phyloP scores from a whole-genome alignment of 2,888 invertebrate species.

The Drosophila pseudotakahashii region DNA sequence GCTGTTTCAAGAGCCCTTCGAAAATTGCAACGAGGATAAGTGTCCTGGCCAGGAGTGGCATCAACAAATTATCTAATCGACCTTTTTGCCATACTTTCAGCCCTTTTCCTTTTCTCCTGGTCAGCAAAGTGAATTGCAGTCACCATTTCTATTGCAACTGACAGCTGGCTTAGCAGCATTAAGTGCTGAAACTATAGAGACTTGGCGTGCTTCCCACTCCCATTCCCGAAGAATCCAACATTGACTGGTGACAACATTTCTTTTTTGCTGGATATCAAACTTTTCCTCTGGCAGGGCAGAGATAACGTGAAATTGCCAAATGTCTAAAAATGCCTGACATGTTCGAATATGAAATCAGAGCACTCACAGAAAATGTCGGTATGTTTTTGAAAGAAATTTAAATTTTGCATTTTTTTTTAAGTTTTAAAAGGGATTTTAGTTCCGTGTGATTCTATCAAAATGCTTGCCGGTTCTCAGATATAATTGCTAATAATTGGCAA shows the following conservation, averaged over 20 bases:
- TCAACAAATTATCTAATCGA: constrained; percentile 45
- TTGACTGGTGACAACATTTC: constrained; percentile 12
- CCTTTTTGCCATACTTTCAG: background rate
- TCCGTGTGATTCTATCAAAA: no score
- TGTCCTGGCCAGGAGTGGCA: constrained; percentile 15
- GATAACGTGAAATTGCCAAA: constrained; percentile 56
- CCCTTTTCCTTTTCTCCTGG: background rate
- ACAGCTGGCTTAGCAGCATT: constrained; percentile 46
- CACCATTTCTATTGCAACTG: constrained; percentile 17
- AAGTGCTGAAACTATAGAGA: constrained; percentile 35
- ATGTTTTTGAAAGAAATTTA: no score
- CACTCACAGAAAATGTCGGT: background rate
- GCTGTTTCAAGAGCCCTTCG: background rate
- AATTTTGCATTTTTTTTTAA: no score
- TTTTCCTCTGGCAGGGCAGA: constrained; percentile 23
- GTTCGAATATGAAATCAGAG: constrained; percentile 40
- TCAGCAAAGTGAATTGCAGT: constrained; percentile 20
- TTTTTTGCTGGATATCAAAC: constrained; percentile 8
- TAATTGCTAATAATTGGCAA: no score
- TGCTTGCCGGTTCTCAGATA: no score
- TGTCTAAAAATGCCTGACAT: constrained; percentile 49
- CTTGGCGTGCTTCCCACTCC: constrained; percentile 4
- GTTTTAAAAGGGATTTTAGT: no score
- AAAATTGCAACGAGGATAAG: constrained; percentile 9
- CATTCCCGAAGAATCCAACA: background rate